phyloP scores from a whole-genome alignment of 2,797 vertebrate genomes.

The Myotis planiceps region DNA sequence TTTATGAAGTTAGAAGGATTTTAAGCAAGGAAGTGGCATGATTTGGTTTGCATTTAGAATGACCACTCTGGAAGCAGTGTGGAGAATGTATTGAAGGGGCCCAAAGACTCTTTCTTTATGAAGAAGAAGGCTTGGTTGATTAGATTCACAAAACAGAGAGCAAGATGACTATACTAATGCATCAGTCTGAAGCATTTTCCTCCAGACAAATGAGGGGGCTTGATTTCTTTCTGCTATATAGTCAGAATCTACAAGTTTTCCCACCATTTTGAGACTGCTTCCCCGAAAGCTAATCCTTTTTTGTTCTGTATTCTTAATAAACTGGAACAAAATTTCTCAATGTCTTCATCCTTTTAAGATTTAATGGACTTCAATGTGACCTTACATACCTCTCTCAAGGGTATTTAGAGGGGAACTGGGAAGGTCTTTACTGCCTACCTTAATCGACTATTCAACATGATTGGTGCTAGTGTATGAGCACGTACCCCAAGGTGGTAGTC shows the following conservation, averaged over 20 bases:
- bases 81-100: background rate
- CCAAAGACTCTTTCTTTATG: background rate
- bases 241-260: background rate
- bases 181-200: background rate
- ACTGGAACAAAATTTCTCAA: slow-evolving; percentile 25
- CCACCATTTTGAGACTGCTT: background rate
- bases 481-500: slow-evolving; percentile 26
- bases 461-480: background rate
- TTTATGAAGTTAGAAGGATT: background rate
- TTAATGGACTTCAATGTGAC: slow-evolving; percentile 61
- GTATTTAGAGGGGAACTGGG: slow-evolving; percentile 47
- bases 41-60: background rate
- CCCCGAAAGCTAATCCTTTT: background rate
- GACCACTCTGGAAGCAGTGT: background rate
- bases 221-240: background rate
- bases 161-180: background rate
- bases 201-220: background rate
- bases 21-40: background rate
- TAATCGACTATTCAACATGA: slow-evolving; percentile 32
- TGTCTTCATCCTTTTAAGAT: slow-evolving; percentile 57
- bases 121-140: background rate
- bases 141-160: background rate
- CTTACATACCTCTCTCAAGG: slow-evolving; percentile 49
- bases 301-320: slow-evolving; percentile 54
- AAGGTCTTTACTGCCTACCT: slow-evolving; percentile 47